phyloP scores from a whole-genome alignment of 1,140 invertebrate species.

The Nasonia longicornis region DNA sequence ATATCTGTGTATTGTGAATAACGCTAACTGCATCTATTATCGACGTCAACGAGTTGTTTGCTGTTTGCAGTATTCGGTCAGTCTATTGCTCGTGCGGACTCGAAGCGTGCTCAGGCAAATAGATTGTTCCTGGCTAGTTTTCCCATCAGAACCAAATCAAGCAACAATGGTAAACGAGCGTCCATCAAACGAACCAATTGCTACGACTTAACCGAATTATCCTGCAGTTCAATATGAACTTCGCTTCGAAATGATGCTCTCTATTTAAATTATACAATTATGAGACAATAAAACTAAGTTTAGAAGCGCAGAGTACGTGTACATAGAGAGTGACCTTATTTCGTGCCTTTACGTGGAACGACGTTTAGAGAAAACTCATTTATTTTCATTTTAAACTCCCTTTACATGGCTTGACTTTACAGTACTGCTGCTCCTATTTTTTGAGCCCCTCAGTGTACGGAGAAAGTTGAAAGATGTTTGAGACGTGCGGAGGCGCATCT shows the following conservation, averaged over 20 bases:
- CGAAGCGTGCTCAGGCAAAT: neutral
- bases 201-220: neutral
- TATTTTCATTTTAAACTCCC: too few relatives aligned
- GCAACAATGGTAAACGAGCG: neutral
- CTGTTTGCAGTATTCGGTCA: neutral
- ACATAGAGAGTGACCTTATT: too few relatives aligned
- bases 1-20: too few relatives aligned
- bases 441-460: too few relatives aligned
- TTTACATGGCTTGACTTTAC: too few relatives aligned
- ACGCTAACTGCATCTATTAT: too few relatives aligned
- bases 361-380: too few relatives aligned
- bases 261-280: neutral
- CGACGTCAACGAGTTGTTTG: neutral
- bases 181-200: neutral
- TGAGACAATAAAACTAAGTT: neutral
- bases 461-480: too few relatives aligned
- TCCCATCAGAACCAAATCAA: neutral
- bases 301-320: neutral
- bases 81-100: neutral
- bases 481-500: too few relatives aligned
- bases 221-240: neutral
- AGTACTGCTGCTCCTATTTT: too few relatives aligned
- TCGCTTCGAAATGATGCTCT: neutral
- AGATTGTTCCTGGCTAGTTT: neutral
- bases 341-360: too few relatives aligned